A percentile compares a stretch with the other conserved stretches of the same genome.
Evolutionary conservation across 2,888 invertebrate genomes (phyloP).

Genomic region (Diaphora mendica): DNA sequence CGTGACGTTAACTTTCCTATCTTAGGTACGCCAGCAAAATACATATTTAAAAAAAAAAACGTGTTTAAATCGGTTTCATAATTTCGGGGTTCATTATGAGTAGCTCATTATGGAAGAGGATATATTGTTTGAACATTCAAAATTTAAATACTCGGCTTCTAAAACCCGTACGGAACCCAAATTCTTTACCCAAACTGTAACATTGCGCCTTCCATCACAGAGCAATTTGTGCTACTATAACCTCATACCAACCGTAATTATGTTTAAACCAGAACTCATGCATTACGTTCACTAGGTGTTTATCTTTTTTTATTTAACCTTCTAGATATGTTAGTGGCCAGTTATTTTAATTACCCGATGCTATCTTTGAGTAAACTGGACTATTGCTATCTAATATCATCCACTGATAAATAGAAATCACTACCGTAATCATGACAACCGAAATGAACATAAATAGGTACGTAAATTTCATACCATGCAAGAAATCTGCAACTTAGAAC

Average conservation of each 20-base stretch:
- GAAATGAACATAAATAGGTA: no score
- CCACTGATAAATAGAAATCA: background rate
- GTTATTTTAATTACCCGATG: conserved; percentile 1
- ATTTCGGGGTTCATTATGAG: no score
- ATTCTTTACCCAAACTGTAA: conserved; percentile 27
- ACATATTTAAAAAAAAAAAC: no score
- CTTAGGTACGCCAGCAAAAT: no score
- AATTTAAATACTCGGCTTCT: no score
- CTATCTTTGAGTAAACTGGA: background rate
- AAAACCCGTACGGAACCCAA: conserved; percentile 13
- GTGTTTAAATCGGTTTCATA: no score
- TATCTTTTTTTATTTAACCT: conserved; percentile 4
- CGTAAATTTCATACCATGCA: no score
- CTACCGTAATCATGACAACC: background rate
- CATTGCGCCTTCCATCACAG: conserved; percentile 16
- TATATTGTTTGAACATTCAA: no score
- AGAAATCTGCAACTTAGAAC: no score
- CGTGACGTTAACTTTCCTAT: no score
- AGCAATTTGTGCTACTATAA: conserved; percentile 28
- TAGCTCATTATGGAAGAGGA: no score
- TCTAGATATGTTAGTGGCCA: conserved; percentile 10
- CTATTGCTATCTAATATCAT: background rate
- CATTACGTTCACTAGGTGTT: conserved; percentile 13
- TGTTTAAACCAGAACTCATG: conserved; percentile 21
- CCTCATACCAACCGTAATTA: conserved; percentile 26